Base-by-base conservation (phyloP, 1,140 invertebrate species). In the Trichomalopsis sarcophagae region DNA sequence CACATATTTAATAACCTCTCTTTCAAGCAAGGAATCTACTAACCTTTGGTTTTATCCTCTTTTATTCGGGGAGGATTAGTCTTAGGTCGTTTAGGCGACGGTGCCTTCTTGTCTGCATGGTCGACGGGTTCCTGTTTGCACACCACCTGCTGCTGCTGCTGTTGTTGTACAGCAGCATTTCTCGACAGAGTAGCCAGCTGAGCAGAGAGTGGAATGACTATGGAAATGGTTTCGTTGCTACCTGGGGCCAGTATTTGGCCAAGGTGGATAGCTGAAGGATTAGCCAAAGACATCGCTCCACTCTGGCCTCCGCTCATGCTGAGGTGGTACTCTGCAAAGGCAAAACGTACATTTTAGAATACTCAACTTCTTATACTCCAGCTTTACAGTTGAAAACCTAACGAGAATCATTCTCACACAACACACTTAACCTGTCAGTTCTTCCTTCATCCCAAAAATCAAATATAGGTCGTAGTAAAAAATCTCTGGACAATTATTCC, bases 201-300 rank as follows among this genome's bases (percentile, higher is more conserved):
- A 73, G 89, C 87, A 75, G 90, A 89, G 73, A 91, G 87, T 47
- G 91, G 92, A 88, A 93, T 92, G 47, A 93, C 90, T 74, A 93
- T 93, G 2, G 92, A 93, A 79, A 93, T 92, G 2, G 91, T 92
- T 71, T 93, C 91, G 55, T 91, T 92, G 9, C 89, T 89, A 0
- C 87, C 88, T 5, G 91, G 90, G 40, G 91, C 90, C 1, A 92
- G 88, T 44, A 93, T 92, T 7, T 89, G 90, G 36, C 90, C 91
- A 4, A 93, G 88, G 62, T 91, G 92, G 47, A 93, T 92, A 0
- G 90, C 88, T 9, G 91, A 89, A 47, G 91, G 87, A 23, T 89
- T 86, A 10, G 89, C 86, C 68, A 92, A 47, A 17, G 91, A 87
- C 84, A 92, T 88, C 0, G 88, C 55, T 33, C 83, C 71, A 21